phyloP scores from a whole-genome alignment of 2,113 vertebrate genomes.

The Callaeas wilsoni region DNA sequence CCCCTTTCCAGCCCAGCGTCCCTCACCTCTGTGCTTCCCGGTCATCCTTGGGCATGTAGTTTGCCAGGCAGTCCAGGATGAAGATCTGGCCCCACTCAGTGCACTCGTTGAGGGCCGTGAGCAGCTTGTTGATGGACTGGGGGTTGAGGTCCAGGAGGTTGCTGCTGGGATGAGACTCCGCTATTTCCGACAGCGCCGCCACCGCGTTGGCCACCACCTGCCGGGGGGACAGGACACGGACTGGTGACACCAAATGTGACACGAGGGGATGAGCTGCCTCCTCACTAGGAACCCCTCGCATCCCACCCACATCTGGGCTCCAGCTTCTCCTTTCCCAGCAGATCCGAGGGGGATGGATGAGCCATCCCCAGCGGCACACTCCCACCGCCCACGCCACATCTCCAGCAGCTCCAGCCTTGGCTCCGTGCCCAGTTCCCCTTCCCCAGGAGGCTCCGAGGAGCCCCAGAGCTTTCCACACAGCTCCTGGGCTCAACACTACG shows the following conservation, averaged over 20 bases:
- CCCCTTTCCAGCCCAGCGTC: not conserved
- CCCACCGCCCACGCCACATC: not conserved
- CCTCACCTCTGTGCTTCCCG: constrained; percentile 95
- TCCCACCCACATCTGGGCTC: not conserved
- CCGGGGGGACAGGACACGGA: not conserved
- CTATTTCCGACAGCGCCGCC: constrained; percentile 94
- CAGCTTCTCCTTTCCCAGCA: not conserved
- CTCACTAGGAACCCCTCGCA: rapidly evolving
- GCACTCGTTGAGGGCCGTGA: constrained; percentile 95
- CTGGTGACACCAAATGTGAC: not conserved
- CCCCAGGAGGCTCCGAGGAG: not conserved
- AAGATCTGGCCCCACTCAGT: constrained; percentile 99
- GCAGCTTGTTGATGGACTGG: constrained; percentile 97
- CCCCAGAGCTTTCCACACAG: not conserved
- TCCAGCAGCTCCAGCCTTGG: not conserved
- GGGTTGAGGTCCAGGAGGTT: constrained; percentile 96
- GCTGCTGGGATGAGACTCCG: constrained; percentile 96
- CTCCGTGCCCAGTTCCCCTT: not conserved
- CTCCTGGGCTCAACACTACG: rapidly evolving
- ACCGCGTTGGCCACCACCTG: constrained; percentile 97
- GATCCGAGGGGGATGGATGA: not conserved
- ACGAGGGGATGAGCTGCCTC: not conserved
- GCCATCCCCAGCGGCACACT: not conserved
- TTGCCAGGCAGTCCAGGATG: constrained; percentile 96
- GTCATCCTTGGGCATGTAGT: constrained; percentile 95